phyloP scores from a whole-genome alignment of 92 coral and sea anemone species.

The Isaurus tuberculatus region DNA sequence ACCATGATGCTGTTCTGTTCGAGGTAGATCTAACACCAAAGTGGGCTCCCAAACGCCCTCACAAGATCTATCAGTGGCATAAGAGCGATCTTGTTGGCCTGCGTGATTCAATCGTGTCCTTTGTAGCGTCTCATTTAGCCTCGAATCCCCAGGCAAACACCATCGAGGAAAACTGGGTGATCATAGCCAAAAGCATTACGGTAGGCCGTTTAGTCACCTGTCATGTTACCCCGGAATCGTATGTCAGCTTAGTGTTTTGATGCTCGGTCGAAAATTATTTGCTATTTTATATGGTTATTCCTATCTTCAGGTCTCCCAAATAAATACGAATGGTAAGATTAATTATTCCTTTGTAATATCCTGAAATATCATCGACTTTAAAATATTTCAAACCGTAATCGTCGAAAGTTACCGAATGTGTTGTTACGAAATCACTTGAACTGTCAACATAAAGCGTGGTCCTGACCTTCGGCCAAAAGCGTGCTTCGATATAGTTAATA shows the following conservation, averaged over 20 bases:
- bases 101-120: conserved; percentile 34
- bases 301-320: conserved; percentile 28
- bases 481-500: conserved; percentile 7
- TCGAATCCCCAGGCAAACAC: conserved; percentile 46
- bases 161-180: conserved; percentile 56
- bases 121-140: conserved; percentile 40
- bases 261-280: conserved; percentile 25
- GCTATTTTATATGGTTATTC: conserved; percentile 32
- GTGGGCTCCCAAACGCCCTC: conserved; percentile 27
- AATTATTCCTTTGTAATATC: conserved; percentile 29
- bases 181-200: conserved; percentile 38
- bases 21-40: background rate
- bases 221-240: conserved; percentile 13
- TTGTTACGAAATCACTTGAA: conserved; percentile 37
- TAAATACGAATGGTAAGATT: conserved; percentile 20
- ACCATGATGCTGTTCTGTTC: background rate
- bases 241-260: conserved; percentile 24
- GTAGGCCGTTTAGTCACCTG: conserved; percentile 3
- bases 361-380: background rate
- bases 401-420: conserved; percentile 19
- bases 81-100: conserved; percentile 45
- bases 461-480: conserved; percentile 23
- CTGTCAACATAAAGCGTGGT: conserved; percentile 16
- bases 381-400: conserved; percentile 24
- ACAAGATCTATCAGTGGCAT: conserved; percentile 57